Evolutionary conservation across 2,113 vertebrate genomes (phyloP).

Genomic region (Caloenas nicobarica): DNA sequence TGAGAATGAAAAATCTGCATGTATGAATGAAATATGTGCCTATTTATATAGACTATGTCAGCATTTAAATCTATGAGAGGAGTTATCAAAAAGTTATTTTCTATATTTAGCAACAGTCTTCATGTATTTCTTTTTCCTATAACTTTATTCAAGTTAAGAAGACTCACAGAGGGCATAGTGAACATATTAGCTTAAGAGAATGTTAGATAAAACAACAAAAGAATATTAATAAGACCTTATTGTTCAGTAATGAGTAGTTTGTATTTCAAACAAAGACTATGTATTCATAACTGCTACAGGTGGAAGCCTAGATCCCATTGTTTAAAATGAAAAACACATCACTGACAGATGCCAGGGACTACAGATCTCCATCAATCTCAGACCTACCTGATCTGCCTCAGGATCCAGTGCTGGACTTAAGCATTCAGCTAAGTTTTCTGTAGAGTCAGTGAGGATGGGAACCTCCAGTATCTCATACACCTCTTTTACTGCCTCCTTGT

Average conservation of each 20-base stretch:
- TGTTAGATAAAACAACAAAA: not conserved
- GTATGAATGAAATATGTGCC: not conserved
- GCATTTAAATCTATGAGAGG: not conserved
- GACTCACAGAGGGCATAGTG: not conserved
- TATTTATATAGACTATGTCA: not conserved
- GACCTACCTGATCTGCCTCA: not conserved
- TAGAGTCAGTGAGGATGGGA: not conserved
- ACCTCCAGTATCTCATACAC: not conserved
- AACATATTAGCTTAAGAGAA: not conserved
- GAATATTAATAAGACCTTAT: not conserved
- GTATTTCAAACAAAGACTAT: not conserved
- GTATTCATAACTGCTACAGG: accelerated
- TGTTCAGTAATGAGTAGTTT: not conserved
- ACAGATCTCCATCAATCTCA: not conserved
- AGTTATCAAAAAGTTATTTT: not conserved
- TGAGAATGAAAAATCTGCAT: constrained; percentile 41
- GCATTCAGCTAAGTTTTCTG: not conserved
- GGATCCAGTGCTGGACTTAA: not conserved
- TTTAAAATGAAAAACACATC: not conserved
- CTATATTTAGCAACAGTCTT: not conserved
- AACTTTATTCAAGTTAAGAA: not conserved
- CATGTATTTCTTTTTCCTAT: not conserved
- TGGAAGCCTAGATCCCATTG: not conserved
- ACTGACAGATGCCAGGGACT: accelerated
- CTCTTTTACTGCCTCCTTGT: not conserved